Conservation (phyloP, 1,140 invertebrate genomes). For the Drosophila subpulchrella region DNA sequence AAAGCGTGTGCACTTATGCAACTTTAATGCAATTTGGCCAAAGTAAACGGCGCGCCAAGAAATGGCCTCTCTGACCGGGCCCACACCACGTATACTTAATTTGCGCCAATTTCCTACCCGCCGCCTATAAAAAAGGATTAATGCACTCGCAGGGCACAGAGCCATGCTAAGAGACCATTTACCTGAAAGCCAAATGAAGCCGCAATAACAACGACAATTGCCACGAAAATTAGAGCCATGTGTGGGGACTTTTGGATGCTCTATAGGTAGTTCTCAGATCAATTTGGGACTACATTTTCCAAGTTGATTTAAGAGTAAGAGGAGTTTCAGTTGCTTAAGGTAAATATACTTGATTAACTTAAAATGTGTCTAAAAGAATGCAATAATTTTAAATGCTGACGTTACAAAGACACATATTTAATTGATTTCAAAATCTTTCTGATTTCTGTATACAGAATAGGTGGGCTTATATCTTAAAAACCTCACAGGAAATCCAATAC, state of each 20-base stretch:
- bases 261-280: neutral
- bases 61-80: slow-evolving; percentile 23
- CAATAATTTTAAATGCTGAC: too few relatives aligned
- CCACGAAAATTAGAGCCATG: slow-evolving; percentile 15
- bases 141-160: slow-evolving; percentile 68
- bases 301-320: neutral
- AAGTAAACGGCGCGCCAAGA: slow-evolving; percentile 67
- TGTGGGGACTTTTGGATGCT: neutral
- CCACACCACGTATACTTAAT: slow-evolving; percentile 63
- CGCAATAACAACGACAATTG: slow-evolving; percentile 50
- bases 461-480: too few relatives aligned
- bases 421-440: too few relatives aligned
- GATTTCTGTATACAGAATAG: too few relatives aligned
- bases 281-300: neutral
- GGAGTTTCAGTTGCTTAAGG: too few relatives aligned
- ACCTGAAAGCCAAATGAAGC: slow-evolving; percentile 78
- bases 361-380: too few relatives aligned
- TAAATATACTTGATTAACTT: too few relatives aligned
- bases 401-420: too few relatives aligned
- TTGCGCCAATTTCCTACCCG: slow-evolving; percentile 37
- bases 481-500: neutral
- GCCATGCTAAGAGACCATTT: slow-evolving; percentile 76
- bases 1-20: slow-evolving; percentile 82
- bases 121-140: slow-evolving; percentile 80
- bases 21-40: slow-evolving; percentile 82